Base-by-base conservation (phyloP, 2,797 vertebrate species). In the Liparis tanakae region DNA sequence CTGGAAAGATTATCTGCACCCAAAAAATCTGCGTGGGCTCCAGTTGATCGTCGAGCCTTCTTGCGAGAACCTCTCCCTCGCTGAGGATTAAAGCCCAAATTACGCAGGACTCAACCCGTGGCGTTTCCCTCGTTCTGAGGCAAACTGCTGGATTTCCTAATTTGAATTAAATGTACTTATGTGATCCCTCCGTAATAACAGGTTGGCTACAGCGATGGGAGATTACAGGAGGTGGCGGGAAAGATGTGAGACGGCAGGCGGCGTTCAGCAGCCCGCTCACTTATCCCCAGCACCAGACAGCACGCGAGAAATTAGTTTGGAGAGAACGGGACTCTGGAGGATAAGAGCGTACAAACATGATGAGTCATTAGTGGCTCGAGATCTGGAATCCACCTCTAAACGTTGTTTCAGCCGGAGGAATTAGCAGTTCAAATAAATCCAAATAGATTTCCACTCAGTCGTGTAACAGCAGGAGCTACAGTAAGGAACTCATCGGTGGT, bases 141-240 rank as follows among this genome's bases (percentile, higher is more conserved):
- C 67, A 56, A 65, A 70, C 53, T 46, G 25, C 25, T 30, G 25
- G 25, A 15, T 76, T 67, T 80, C 61, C 76, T 83, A 83, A 88
- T 76, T 84, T 75, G 72, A 69, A 64, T 79, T 81, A 64, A 44
- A 48, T 39, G 59, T 18, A 13, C 51, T 85, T 56, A 67, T 62
- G 72, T 57, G 59, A 80, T 78, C 58, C 70, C 25, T 33, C 34
- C 17, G 67, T 85, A 77, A 85, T 81, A 34, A 73, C 76, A 84
- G 80, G 80, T 67, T 79, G 51, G 69, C 46, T 71, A 58, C 46
- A 55, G 57, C 25, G 65, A 55, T 1, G 20, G 13, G 39, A 76
- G 72, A 63, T 85, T 80, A 74, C 6, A 74, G 61, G 34, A 84
- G 74, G 48, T 25, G 46, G 20, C 71, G 59, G 6, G 56, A 41